Base-by-base conservation (phyloP, 2,797 vertebrate genomes). In the Galaxias olidus region DNA sequence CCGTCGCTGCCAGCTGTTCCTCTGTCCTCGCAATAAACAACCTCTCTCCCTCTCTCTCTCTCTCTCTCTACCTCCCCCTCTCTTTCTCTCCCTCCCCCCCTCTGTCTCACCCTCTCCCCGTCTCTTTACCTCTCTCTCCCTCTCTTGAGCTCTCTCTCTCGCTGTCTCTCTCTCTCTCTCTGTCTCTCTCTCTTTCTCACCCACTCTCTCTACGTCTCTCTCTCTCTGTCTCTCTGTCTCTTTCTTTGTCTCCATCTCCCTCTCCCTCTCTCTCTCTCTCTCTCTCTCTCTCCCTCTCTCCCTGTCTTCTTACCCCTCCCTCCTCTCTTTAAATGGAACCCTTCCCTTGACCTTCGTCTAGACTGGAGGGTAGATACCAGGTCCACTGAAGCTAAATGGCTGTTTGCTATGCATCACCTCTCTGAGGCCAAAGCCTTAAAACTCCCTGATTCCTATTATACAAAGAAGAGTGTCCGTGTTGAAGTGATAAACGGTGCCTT, bases 31-130 rank as follows among this genome's bases (percentile, higher is more conserved):
- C 30, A 30, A 30, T 30, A 30, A 30, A 2, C 30, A 30, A 3
- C 30, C 45, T 47, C 45, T 47, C 45, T 75, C 65, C 17, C 13
- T 51, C 49, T 51, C 13, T 51, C 49, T 51, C 14, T 52, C 50
- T 52, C 14, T 52, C 50, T 52, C 14, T 52, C 50, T 52, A 4
- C 17, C 50, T 52, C 14, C 17, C 50, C 18, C 7, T 52, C 50
- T 52, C n/a, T 52, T 15, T 52, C 6, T 49, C 59, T 51, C 14
- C 46, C 66, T 60, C 17, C 51, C 49, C 48, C 20, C 54, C 52
- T 55, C 45, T 12, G n/a, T 30, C 30, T 30, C 2, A 3, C 30
- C 30, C 56, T 40, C 76, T 83, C 67, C 58, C 2, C 76, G 78
- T 62, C 53, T 55, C 13, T 10, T 8, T 47, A 3, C 9, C 45